Base-by-base conservation (phyloP, 2,888 invertebrate genomes). In the Lacanobia wlatinum region DNA sequence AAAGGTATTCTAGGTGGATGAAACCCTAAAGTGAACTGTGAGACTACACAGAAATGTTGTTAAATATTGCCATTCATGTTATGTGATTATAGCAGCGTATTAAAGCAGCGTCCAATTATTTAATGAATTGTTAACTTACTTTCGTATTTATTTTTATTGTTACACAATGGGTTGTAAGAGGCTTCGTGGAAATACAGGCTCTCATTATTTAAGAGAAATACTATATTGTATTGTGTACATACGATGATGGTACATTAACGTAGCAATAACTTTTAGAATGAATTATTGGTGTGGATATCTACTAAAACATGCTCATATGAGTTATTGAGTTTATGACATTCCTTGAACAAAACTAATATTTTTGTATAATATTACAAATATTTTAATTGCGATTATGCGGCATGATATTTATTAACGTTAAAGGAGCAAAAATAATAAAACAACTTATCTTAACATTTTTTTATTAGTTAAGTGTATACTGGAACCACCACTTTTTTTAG, bases 391-490 rank as follows among this genome's bases (percentile, higher is more conserved):
- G 12, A 53, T 60, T 63, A 66, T 18, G 48, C 43, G 28, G 40
- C 40, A 77, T 34, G 18, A 8, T 77, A 60, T 0, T 48, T 59
- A 56, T 48, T 12, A 18, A 58, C 48, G 12, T 48, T 40, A 64
- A 2, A 56, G 60, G 60, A 76, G 21, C 46, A 58, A 63, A 53
- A 62, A 70, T 73, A 87, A 87, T 84, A 78, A 86, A 89, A 87
- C 79, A 78, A 84, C 56, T 50, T 59, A 73, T 68, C 82, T 84
- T 85, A 79, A 88, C 83, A 81, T 87, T 79, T 84, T 73, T 91
- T 90, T 90, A 88, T 90, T 90, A 82, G 79, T 86, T 87, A 85
- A 84, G 70, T 90, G 84, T 89, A 88, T 89, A 89, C 85, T 88
- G 87, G 84, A 90, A 90, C 89, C 90, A 89, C 87, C 86, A 83